Evolutionary conservation across 1,140 invertebrate genomes (phyloP), one percentile per base, ranked within the genome.

Genomic region (Sinonovacula constricta): DNA sequence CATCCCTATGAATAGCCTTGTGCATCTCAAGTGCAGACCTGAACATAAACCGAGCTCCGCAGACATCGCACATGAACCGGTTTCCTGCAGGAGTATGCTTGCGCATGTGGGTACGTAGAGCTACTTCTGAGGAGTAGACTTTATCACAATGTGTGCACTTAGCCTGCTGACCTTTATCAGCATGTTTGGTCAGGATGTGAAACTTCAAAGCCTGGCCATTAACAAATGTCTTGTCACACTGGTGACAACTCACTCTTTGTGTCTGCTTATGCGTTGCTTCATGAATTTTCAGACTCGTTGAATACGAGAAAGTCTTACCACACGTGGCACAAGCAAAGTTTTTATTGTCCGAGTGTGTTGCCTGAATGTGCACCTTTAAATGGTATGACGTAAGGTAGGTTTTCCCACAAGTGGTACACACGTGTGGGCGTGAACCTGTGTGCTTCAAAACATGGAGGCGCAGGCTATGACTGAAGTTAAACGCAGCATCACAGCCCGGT

Each of bases 141-240:
- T 88, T 89, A 14, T 77, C 71, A 69, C 88, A 89, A 5, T 85
- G 65, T 36, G 86, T 83, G 78, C 88, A 89, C n/a, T n/a, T n/a
- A 39, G 75, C 54, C 66, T 81, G 86, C 53, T 80, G 79, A 14
- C 70, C 81, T 7, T 79, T 76, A 0, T 62, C 57, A 76, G 95
- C 92, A 68, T 85, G 82, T 67, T 86, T 84, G 0, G 86, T 83
- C 53, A 83, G 80, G 1, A 72, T 77, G 93, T 89, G 95, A 93
- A 93, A 95, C 94, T 91, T 95, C 92, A 93, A 94, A 87, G 97
- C 97, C 86, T 97, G 96, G 86, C 96, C 96, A 39, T 96, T 93
- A 51, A 96, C 96, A 88, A 98, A 98, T 87, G 85, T 83, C 67
- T 95, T 94, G 24, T 93, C 92, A 87, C 96, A 97, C 67, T 95